Percentiles rank a stretch among this genome's conserved stretches.
Evolutionary conservation across 1,140 invertebrate species (phyloP).

Genomic region (Trichoplusia ni): DNA sequence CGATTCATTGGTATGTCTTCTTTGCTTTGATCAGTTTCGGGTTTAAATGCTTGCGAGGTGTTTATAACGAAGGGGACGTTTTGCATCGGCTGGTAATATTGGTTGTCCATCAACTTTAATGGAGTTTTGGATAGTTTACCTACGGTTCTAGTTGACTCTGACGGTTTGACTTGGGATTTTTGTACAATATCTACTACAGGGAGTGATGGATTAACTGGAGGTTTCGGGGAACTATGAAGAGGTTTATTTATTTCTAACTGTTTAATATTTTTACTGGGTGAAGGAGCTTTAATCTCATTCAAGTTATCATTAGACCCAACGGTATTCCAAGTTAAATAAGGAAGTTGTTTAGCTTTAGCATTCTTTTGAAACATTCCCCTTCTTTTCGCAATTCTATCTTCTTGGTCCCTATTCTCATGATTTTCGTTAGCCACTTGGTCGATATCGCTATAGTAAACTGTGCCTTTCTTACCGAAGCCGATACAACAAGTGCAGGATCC

Average conservation of each 20-base stretch:
- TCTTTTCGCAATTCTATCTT: slow-evolving; percentile 39
- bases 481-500: no score
- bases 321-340: slow-evolving; percentile 57
- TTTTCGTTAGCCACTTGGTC: slow-evolving; percentile 59
- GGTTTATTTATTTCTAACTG: slow-evolving; percentile 26
- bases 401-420: slow-evolving; percentile 7
- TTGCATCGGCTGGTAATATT: slow-evolving; percentile 71
- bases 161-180: background rate
- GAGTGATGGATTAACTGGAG: slow-evolving; percentile 12
- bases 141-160: slow-evolving; percentile 29
- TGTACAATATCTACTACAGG: background rate
- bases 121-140: slow-evolving; percentile 62
- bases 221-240: slow-evolving; percentile 22
- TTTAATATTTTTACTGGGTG: slow-evolving; percentile 37
- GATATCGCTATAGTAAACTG: slow-evolving; percentile 71
- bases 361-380: slow-evolving; percentile 68
- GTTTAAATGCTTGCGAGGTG: slow-evolving; percentile 46
- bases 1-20: no score
- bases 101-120: slow-evolving; percentile 66
- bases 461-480: slow-evolving; percentile 54
- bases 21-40: slow-evolving; percentile 28
- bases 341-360: slow-evolving; percentile 54
- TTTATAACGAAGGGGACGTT: slow-evolving; percentile 67
- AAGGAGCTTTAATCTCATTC: slow-evolving; percentile 38
- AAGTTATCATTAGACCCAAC: slow-evolving; percentile 54